These are phyloP conservation scores for Drosophila willistoni DNA, from an alignment of 1,140 invertebrate genomes.

Conservation along the genomic window DNA sequence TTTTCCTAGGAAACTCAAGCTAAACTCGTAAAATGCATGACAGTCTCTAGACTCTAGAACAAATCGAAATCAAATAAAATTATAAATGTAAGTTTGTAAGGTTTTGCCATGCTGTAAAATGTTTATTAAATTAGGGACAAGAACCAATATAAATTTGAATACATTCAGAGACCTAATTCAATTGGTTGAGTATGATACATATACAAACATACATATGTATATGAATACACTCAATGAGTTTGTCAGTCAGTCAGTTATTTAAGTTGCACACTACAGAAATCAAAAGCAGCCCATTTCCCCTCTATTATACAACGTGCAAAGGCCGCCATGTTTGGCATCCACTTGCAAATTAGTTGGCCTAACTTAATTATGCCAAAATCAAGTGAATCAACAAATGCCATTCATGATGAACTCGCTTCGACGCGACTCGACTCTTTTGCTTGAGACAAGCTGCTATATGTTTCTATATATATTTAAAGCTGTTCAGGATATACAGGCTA, in stretches of 20 bases:
- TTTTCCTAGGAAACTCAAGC: no score
- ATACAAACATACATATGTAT: no score
- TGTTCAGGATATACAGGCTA: constrained; percentile 5
- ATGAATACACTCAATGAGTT: constrained; percentile 3
- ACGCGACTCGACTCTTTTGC: background rate
- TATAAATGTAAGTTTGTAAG: no score
- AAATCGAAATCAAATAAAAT: no score
- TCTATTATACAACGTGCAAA: background rate
- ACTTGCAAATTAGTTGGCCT: constrained; percentile 45
- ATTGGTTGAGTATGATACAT: background rate
- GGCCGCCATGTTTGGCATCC: background rate
- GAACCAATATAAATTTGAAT: background rate
- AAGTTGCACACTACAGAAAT: background rate
- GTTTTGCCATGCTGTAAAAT: background rate
- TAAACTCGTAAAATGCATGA: no score
- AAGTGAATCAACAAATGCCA: constrained; percentile 68
- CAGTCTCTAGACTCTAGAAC: no score
- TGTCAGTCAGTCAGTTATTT: background rate
- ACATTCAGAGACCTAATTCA: background rate
- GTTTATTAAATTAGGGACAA: no score
- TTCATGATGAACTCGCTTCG: constrained; percentile 56
- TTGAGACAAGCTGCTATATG: background rate
- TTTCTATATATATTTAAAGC: background rate
- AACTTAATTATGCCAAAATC: constrained; percentile 76
- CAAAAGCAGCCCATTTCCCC: background rate